Conservation (phyloP, 2,113 vertebrate genomes). For the Clarias macrocephalus region DNA sequence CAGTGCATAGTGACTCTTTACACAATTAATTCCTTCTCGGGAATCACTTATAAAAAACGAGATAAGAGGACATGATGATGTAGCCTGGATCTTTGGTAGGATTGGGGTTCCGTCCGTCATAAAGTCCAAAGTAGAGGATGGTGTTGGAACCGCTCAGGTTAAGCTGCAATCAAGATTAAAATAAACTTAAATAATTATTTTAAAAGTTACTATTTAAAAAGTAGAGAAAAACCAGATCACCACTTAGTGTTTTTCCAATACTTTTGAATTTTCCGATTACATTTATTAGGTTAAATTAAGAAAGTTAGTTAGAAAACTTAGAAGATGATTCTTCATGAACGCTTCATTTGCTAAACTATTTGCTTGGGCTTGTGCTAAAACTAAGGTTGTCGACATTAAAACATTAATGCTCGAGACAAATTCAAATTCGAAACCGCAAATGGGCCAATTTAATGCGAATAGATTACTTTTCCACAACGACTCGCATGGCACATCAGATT, state of each 20-base stretch:
- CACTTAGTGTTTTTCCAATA: neutral
- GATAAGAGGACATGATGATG: conserved; percentile 77
- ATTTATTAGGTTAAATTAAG: too few species aligned
- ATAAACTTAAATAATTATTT: neutral
- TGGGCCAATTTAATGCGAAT: too few species aligned
- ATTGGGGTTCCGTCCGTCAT: conserved; percentile 67
- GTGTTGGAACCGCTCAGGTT: conserved; percentile 65
- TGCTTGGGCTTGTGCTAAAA: too few species aligned
- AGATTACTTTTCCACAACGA: too few species aligned
- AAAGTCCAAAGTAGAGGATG: conserved; percentile 73
- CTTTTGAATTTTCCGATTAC: neutral
- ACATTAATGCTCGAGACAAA: too few species aligned
- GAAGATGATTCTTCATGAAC: too few species aligned
- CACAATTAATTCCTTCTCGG: conserved; percentile 26
- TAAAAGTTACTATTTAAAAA: neutral
- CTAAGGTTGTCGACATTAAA: too few species aligned
- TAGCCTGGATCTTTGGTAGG: conserved; percentile 69
- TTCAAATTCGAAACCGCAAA: too few species aligned
- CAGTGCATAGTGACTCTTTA: neutral
- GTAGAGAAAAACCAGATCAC: neutral
- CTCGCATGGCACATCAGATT: too few species aligned
- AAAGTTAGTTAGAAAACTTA: too few species aligned
- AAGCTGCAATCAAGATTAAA: conserved; percentile 60
- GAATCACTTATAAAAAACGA: conserved; percentile 72
- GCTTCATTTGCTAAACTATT: too few species aligned